Conservation (phyloP, 2,797 vertebrate genomes). For the Fratercula arctica region DNA sequence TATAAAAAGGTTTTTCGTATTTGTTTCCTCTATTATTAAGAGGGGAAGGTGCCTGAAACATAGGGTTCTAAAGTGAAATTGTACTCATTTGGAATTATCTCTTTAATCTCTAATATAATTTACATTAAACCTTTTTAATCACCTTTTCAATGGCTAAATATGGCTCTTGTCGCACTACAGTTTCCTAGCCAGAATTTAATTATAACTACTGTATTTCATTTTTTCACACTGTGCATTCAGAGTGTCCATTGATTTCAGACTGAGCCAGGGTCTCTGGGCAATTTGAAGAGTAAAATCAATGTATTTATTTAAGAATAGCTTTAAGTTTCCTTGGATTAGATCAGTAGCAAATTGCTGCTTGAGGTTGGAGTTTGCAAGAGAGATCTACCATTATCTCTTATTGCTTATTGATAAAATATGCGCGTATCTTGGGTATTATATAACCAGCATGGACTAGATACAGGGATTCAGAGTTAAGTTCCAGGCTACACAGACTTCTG, state of each 20-base stretch:
- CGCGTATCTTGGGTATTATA: not conserved
- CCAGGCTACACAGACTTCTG: not conserved
- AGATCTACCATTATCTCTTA: not conserved
- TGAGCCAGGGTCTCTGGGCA: not conserved
- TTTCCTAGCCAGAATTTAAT: not conserved
- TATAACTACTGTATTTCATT: not conserved
- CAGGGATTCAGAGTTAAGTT: not conserved
- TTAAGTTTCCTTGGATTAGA: not conserved
- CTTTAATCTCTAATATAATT: not conserved
- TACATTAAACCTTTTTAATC: not conserved
- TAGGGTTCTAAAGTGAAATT: not conserved
- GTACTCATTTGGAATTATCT: not conserved
- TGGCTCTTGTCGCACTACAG: not conserved
- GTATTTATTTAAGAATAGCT: not conserved
- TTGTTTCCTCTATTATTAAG: not conserved
- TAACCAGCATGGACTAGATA: not conserved
- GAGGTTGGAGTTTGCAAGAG: not conserved
- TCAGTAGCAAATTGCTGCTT: not conserved
- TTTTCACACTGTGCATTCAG: not conserved
- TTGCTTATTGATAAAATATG: not conserved
- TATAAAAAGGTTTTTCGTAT: not conserved
- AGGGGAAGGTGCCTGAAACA: not conserved
- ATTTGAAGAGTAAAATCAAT: not conserved
- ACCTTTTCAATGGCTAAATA: not conserved
- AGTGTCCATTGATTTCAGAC: not conserved